Percentiles rank a stretch among this genome's conserved stretches.
These are phyloP conservation scores for Drosophila lini DNA, from an alignment of 1,140 invertebrate species.

Conservation along the genomic window DNA sequence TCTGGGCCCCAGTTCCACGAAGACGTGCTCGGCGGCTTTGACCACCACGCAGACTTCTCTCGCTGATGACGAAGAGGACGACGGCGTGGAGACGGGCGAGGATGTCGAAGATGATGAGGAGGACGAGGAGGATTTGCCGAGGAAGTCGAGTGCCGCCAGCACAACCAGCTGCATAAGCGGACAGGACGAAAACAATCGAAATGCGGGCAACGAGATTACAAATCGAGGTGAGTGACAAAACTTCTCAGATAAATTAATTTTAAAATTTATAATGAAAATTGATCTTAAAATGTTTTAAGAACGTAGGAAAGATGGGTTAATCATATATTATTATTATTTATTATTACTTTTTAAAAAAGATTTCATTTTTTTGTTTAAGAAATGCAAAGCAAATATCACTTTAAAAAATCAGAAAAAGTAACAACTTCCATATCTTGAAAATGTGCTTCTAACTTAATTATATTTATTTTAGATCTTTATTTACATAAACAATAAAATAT, in stretches of 20 bases:
- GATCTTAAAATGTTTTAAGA: not conserved
- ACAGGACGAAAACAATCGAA: slow-evolving; percentile 82
- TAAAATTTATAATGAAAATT: too few species aligned
- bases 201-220: slow-evolving; percentile 81
- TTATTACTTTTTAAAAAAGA: too few species aligned
- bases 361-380: too few species aligned
- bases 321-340: too few species aligned
- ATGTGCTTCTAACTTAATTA: not conserved
- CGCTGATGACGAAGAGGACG: slow-evolving; percentile 69
- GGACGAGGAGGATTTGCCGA: slow-evolving; percentile 44
- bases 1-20: slow-evolving; percentile 48
- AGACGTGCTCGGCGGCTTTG: slow-evolving; percentile 30
- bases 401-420: too few species aligned
- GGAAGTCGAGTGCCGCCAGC: slow-evolving; percentile 48
- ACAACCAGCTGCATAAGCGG: slow-evolving; percentile 50
- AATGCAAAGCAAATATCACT: too few species aligned
- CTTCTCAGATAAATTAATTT: not conserved
- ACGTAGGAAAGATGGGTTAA: not conserved
- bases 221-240: slow-evolving; percentile 63
- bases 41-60: slow-evolving; percentile 34
- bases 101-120: slow-evolving; percentile 69
- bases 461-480: not conserved
- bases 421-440: not conserved
- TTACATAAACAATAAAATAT: not conserved
- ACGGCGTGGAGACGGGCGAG: slow-evolving; percentile 75